These are phyloP conservation scores for Pitangus sulphuratus DNA, from an alignment of 2,797 vertebrate species.

Conservation along the genomic window DNA sequence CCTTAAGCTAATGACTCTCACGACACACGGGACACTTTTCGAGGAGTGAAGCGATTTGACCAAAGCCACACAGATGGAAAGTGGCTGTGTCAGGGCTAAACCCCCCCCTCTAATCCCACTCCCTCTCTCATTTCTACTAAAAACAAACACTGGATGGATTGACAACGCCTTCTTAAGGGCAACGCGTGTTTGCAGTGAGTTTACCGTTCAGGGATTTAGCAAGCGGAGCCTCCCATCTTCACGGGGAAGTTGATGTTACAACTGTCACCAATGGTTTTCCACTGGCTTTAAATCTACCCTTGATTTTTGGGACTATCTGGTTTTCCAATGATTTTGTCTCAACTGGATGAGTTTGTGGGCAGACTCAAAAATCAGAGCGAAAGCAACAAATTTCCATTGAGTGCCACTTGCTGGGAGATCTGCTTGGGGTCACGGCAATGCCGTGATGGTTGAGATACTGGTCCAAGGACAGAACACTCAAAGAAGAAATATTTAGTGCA, in stretches of 20 bases:
- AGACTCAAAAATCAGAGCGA: background rate
- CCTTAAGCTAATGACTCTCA: background rate
- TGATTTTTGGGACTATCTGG: background rate
- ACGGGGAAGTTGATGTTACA: background rate
- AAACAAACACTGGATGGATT: background rate
- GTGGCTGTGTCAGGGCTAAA: background rate
- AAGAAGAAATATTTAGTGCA: too few relatives aligned
- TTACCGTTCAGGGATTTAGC: background rate
- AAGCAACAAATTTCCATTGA: background rate
- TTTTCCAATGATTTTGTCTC: background rate
- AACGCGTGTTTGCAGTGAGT: rapidly evolving
- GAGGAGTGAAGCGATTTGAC: background rate
- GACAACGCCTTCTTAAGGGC: background rate
- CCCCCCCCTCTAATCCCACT: background rate
- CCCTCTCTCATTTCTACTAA: background rate
- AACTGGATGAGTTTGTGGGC: background rate
- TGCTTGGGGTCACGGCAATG: too few relatives aligned
- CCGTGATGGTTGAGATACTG: too few relatives aligned
- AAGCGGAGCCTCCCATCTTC: background rate
- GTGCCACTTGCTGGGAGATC: too few relatives aligned
- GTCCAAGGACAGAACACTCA: too few relatives aligned
- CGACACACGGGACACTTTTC: background rate
- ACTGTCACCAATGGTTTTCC: background rate
- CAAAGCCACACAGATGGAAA: background rate
- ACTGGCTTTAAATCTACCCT: background rate